phyloP scores from a whole-genome alignment of 1,140 invertebrate species.

The Diabrotica undecimpunctata region DNA sequence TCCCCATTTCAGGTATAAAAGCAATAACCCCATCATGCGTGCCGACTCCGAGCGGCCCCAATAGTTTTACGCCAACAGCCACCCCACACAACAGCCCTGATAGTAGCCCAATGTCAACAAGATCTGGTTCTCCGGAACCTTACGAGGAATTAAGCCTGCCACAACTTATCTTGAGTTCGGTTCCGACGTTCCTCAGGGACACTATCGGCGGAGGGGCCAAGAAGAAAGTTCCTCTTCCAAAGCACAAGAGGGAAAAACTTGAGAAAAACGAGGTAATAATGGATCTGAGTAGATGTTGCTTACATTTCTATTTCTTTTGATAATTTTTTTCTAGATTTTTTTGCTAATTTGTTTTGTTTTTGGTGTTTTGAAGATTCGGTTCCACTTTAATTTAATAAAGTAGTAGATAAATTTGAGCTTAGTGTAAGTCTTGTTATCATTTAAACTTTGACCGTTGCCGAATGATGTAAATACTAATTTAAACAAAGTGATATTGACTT shows the following conservation, averaged over 20 bases:
- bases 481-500: too few relatives aligned
- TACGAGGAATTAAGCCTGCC: constrained; percentile 49
- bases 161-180: constrained; percentile 63
- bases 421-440: too few relatives aligned
- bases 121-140: constrained; percentile 56
- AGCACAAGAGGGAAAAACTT: constrained; percentile 3
- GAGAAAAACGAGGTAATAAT: constrained; percentile 32
- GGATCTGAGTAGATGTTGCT: background rate
- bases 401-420: too few relatives aligned
- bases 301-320: background rate
- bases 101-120: constrained; percentile 55
- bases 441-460: too few relatives aligned
- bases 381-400: too few relatives aligned
- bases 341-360: too few relatives aligned
- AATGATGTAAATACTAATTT: too few relatives aligned
- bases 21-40: constrained; percentile 65
- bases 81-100: constrained; percentile 80
- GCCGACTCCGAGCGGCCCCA: constrained; percentile 61
- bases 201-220: constrained; percentile 54
- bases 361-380: too few relatives aligned
- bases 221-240: constrained; percentile 31
- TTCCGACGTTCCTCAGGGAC: constrained; percentile 71
- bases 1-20: constrained; percentile 53
- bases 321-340: background rate
- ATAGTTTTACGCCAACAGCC: constrained; percentile 70